These are phyloP conservation scores for Anolis sagrei DNA, from an alignment of 2,113 vertebrate genomes.

Conservation along the genomic window DNA sequence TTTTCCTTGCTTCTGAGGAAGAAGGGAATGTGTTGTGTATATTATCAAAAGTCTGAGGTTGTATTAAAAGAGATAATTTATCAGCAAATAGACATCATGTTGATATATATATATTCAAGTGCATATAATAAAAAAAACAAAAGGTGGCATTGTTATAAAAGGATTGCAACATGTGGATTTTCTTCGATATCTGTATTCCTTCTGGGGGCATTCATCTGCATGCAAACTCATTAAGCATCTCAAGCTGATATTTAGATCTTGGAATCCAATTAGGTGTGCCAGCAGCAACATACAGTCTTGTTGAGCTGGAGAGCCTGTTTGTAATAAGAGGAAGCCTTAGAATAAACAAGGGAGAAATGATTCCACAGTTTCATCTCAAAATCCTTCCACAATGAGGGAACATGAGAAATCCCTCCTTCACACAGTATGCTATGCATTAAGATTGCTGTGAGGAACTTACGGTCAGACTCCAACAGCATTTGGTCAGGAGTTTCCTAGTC, in stretches of 20 bases:
- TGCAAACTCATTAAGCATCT: slow-evolving; percentile 61
- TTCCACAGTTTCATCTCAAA: not conserved
- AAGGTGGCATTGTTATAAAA: slow-evolving; percentile 41
- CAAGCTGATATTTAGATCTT: slow-evolving; percentile 50
- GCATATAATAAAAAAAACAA: slow-evolving; percentile 38
- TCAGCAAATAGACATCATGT: slow-evolving; percentile 41
- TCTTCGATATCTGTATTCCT: slow-evolving; percentile 49
- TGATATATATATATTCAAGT: slow-evolving; percentile 32
- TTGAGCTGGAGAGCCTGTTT: slow-evolving; percentile 44
- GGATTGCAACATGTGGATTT: slow-evolving; percentile 40
- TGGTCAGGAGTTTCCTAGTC: not conserved
- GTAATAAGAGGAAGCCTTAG: slow-evolving; percentile 39
- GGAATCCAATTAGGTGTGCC: slow-evolving; percentile 66
- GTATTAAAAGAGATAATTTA: slow-evolving; percentile 47
- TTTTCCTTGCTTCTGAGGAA: not conserved
- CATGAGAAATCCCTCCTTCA: not conserved
- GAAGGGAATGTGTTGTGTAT: slow-evolving; percentile 12
- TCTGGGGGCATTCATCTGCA: slow-evolving; percentile 56
- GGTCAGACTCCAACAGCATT: not conserved
- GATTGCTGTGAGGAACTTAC: not conserved
- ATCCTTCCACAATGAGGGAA: not conserved
- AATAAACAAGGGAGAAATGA: slow-evolving; percentile 15
- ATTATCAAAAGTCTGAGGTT: slow-evolving; percentile 22
- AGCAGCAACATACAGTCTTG: slow-evolving; percentile 47
- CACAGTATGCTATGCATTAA: not conserved